Conservation (phyloP, 2,888 invertebrate species). For the Pocota personata region DNA sequence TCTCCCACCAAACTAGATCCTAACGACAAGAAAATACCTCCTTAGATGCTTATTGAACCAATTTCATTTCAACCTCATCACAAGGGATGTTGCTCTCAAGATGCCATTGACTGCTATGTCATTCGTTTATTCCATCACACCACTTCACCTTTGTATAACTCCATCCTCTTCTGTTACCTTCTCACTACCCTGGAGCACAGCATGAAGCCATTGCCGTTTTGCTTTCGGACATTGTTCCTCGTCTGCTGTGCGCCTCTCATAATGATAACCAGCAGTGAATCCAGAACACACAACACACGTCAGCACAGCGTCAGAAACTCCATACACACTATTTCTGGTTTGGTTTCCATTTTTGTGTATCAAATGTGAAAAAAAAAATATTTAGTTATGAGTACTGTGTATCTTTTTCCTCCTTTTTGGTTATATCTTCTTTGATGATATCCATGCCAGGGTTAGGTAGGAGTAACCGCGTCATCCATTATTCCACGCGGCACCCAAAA, state of each 20-base stretch:
- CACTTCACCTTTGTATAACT: constrained; percentile 4
- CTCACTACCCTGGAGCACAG: constrained; percentile 20
- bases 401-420: constrained; percentile 36
- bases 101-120: constrained; percentile 61
- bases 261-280: constrained; percentile 61
- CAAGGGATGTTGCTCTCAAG: constrained; percentile 62
- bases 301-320: constrained; percentile 1
- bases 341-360: constrained; percentile 41
- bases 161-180: constrained; percentile 28
- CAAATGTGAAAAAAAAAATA: constrained; percentile 1
- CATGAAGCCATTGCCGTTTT: constrained; percentile 64
- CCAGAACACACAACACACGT: constrained; percentile 50
- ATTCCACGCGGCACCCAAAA: constrained; percentile 69
- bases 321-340: constrained; percentile 57
- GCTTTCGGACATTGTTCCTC: constrained; percentile 56
- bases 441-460: constrained; percentile 57
- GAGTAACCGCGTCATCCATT: constrained; percentile 71
- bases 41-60: constrained; percentile 45
- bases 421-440: constrained; percentile 37
- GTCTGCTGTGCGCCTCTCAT: constrained; percentile 21
- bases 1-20: constrained; percentile 3
- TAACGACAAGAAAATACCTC: not conserved
- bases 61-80: constrained; percentile 54
- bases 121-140: constrained; percentile 5
- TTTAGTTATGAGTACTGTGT: constrained; percentile 30